Percentiles rank a stretch among this genome's conserved stretches.
phyloP scores from a whole-genome alignment of 2,888 invertebrate genomes.

The Drosophila stalkeri region DNA sequence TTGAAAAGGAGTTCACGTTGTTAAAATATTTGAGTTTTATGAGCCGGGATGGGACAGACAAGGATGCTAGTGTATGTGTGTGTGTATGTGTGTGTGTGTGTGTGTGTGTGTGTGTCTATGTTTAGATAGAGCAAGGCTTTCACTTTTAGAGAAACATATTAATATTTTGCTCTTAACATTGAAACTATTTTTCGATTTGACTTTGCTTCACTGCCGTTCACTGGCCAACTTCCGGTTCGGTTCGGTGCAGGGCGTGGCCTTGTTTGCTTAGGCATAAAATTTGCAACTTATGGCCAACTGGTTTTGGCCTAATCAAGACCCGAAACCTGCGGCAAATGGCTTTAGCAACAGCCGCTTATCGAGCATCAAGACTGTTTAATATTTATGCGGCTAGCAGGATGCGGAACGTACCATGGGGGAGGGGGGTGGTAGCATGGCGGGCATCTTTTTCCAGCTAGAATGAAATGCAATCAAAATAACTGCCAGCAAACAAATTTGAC shows the following conservation, averaged over 20 bases:
- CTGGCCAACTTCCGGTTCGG: constrained; percentile 23
- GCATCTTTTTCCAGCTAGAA: constrained; percentile 11
- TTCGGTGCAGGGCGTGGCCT: neutral
- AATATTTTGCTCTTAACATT: constrained; percentile 61
- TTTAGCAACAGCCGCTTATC: constrained; percentile 48
- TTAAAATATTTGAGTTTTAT: constrained; percentile 55
- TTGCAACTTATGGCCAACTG: constrained; percentile 51
- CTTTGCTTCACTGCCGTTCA: constrained; percentile 48
- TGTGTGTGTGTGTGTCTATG: neutral
- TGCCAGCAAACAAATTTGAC: constrained; percentile 55
- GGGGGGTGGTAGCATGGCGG: neutral
- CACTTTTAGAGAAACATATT: constrained; percentile 46
- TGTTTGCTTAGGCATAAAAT: constrained; percentile 65
- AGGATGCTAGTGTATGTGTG: neutral
- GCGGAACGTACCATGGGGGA: too few relatives aligned
- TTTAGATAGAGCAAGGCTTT: neutral
- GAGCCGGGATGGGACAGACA: constrained; percentile 12
- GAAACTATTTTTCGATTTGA: constrained; percentile 74
- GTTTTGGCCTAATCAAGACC: constrained; percentile 54
- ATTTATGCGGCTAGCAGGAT: constrained; percentile 35
- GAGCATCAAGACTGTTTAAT: constrained; percentile 54
- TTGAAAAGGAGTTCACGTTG: constrained; percentile 40
- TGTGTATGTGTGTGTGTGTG: neutral
- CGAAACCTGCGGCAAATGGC: constrained; percentile 44
- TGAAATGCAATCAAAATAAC: constrained; percentile 60